Percentiles rank a stretch among this genome's conserved stretches.
These are phyloP conservation scores for Mobula hypostoma DNA, from an alignment of 2,113 vertebrate genomes.

Conservation along the genomic window DNA sequence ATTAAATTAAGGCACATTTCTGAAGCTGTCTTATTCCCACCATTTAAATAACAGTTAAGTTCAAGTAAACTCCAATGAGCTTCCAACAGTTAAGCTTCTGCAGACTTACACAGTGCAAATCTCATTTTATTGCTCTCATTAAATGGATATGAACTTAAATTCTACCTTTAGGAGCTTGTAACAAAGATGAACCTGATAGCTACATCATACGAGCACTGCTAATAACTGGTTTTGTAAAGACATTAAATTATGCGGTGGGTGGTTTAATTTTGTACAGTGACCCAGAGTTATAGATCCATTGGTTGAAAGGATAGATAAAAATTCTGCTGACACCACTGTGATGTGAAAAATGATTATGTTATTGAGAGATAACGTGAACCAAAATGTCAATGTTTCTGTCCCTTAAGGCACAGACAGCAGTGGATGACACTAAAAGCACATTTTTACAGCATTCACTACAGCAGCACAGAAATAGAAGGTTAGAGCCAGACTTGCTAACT, in stretches of 20 bases:
- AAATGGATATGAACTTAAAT: not conserved
- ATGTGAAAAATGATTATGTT: not conserved
- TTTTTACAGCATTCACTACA: not conserved
- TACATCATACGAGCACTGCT: not conserved
- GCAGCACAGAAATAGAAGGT: not conserved
- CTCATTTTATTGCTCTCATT: not conserved
- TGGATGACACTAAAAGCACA: not conserved
- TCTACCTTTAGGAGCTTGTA: not conserved
- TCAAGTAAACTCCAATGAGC: not conserved
- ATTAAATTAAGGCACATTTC: not conserved
- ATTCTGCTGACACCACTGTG: not conserved
- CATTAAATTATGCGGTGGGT: not conserved
- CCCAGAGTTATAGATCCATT: constrained; percentile 20
- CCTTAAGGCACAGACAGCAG: not conserved
- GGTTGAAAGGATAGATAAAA: constrained; percentile 24
- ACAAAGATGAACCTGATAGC: not conserved
- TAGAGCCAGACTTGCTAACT: not conserved
- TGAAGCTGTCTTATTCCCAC: not conserved
- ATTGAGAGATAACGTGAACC: constrained; percentile 1
- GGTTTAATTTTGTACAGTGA: not conserved
- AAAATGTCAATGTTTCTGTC: constrained; percentile 30
- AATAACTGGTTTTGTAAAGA: not conserved
- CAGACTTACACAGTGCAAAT: not conserved
- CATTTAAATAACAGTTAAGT: too few relatives aligned
- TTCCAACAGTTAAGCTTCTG: not conserved